These are phyloP conservation scores for Macaca fascicularis DNA, from an alignment of 2,113 vertebrate species.

Conservation along the genomic window T2T-MFA8v1.1 NC_088381.1:45131001-45131500, in stretches of 20 bases:
- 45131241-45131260: fast-evolving
- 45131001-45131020: background rate
- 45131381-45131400: background rate
- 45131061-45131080: background rate
- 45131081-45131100: background rate
- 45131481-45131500: background rate
- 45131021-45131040: background rate
- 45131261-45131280: background rate
- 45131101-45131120: background rate
- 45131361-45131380: background rate
- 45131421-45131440: background rate
- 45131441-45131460: background rate
- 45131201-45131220: background rate
- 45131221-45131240: background rate
- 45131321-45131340: background rate
- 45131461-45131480: background rate
- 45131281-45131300: background rate
- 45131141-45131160: fast-evolving
- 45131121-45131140: background rate
- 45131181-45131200: background rate
- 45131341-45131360: background rate
- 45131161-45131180: background rate
- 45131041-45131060: background rate
- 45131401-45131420: background rate
- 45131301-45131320: background rate